Percentiles rank a stretch among this genome's conserved stretches.
These are phyloP conservation scores for Napeogenes inachia DNA, from an alignment of 2,888 invertebrate genomes.

Conservation along the genomic window DNA sequence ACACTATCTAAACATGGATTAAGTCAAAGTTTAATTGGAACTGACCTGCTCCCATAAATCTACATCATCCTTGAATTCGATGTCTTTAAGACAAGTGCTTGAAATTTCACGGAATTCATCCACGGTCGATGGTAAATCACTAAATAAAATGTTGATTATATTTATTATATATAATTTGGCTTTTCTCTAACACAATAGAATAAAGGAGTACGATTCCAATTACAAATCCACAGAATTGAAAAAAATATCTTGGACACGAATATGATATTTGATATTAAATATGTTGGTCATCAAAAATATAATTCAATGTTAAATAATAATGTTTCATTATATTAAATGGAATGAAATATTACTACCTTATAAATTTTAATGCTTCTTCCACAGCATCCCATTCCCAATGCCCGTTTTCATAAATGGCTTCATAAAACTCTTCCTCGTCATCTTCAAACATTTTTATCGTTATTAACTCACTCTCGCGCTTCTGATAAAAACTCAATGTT, in stretches of 20 bases:
- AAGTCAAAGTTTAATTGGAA: neutral
- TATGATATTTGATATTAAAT: neutral
- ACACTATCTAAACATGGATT: no score
- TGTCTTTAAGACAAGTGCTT: slow-evolving; percentile 36
- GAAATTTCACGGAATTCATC: slow-evolving; percentile 23
- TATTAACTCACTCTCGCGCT: slow-evolving; percentile 19
- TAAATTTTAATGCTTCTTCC: slow-evolving; percentile 37
- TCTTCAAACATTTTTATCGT: slow-evolving; percentile 31
- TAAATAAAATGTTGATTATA: slow-evolving; percentile 13
- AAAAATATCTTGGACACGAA: no score
- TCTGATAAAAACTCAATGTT: neutral
- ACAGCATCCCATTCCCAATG: slow-evolving; percentile 60
- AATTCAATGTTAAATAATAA: slow-evolving; percentile 2
- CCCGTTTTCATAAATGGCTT: slow-evolving; percentile 44
- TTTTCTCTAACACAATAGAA: no score
- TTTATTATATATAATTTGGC: no score
- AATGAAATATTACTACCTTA: slow-evolving; percentile 34
- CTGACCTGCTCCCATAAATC: slow-evolving; percentile 57
- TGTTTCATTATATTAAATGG: slow-evolving; percentile 6
- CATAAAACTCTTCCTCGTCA: slow-evolving; percentile 35
- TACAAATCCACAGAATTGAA: no score
- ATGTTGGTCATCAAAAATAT: neutral
- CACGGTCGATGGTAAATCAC: slow-evolving; percentile 22
- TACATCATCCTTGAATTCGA: slow-evolving; percentile 58
- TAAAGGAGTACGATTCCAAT: no score